Evolutionary conservation across 2,797 vertebrate genomes (phyloP).

Genomic region (Clarias pachynema): DNA sequence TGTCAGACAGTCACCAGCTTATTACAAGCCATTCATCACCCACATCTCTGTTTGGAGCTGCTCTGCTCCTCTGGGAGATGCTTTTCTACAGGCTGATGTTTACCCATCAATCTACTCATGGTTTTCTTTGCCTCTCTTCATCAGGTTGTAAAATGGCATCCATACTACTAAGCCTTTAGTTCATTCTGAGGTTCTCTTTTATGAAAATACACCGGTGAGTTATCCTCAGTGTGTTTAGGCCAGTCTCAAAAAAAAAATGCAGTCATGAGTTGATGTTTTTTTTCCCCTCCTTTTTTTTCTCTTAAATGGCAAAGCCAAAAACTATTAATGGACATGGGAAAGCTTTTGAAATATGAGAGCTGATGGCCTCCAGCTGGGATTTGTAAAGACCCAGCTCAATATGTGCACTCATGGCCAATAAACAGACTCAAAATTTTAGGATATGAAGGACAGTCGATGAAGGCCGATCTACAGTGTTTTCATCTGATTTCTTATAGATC

Average conservation of each 20-base stretch:
- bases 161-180: constrained; percentile 41
- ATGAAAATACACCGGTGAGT: constrained; percentile 22
- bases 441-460: background rate
- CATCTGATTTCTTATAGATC: background rate
- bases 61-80: constrained; percentile 54
- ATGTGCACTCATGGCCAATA: constrained; percentile 1
- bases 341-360: constrained; percentile 25
- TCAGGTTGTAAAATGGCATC: constrained; percentile 44
- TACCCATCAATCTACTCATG: constrained; percentile 58
- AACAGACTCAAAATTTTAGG: background rate
- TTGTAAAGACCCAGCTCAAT: background rate
- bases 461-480: background rate
- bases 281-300: background rate
- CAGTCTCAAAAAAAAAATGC: constrained; percentile 17
- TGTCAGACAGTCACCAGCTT: constrained; percentile 68
- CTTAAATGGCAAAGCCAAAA: constrained; percentile 17
- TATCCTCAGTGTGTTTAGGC: constrained; percentile 20
- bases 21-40: constrained; percentile 73
- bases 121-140: constrained; percentile 53
- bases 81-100: constrained; percentile 59
- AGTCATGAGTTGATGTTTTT: background rate
- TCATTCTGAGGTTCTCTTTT: constrained; percentile 10
- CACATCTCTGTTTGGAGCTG: constrained; percentile 56
- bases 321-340: constrained; percentile 12
- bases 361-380: constrained; percentile 16